A percentile compares a stretch with the other conserved stretches of the same genome.
Conservation (phyloP, 2,113 vertebrate species). For the Pycnonotus jocosus region DNA sequence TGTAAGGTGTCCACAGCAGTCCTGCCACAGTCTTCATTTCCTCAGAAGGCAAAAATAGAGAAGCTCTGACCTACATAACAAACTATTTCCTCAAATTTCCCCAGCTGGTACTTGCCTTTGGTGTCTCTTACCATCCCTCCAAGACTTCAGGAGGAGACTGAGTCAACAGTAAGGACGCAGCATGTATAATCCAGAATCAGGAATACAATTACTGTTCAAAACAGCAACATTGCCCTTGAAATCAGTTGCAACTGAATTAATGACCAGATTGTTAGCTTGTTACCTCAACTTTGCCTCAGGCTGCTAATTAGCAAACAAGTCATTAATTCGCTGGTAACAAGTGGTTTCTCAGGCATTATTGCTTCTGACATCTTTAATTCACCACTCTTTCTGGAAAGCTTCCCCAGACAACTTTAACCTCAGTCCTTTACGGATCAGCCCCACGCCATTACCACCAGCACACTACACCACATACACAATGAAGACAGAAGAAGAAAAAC, state of each 20-base stretch:
- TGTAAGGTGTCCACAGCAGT: neutral
- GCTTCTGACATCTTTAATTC: constrained; percentile 47
- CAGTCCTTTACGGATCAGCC: neutral
- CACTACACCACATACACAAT: neutral
- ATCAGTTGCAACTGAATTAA: constrained; percentile 57
- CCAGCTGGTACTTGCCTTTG: neutral
- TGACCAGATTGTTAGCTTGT: constrained; percentile 44
- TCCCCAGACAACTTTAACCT: constrained; percentile 18
- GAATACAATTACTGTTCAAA: constrained; percentile 54
- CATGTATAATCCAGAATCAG: neutral
- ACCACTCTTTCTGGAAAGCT: neutral
- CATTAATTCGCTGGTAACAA: constrained; percentile 63
- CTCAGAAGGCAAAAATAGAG: neutral
- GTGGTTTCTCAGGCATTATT: constrained; percentile 58
- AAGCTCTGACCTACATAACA: neutral
- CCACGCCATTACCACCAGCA: neutral
- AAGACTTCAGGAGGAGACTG: neutral
- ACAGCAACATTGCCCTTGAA: constrained; percentile 55
- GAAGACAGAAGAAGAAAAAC: neutral
- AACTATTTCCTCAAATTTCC: neutral
- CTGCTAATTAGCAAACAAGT: constrained; percentile 66
- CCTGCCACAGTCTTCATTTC: neutral
- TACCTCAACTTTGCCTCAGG: constrained; percentile 53
- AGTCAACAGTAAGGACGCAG: neutral
- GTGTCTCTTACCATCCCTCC: neutral